These are phyloP conservation scores for Hemibagrus guttatus DNA, from an alignment of 2,797 vertebrate species.

Conservation along the genomic window DNA sequence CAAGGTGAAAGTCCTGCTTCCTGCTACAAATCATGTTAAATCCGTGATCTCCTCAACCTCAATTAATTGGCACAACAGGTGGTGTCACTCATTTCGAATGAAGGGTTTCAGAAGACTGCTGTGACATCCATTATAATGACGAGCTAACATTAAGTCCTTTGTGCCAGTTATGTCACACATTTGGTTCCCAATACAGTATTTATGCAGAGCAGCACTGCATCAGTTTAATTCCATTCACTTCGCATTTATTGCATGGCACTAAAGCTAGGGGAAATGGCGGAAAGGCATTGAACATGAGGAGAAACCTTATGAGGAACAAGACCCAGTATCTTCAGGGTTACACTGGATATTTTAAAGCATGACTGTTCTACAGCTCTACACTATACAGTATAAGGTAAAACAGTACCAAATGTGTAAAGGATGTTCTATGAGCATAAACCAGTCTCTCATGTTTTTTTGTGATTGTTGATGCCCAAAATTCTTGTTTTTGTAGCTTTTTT, in stretches of 20 bases:
- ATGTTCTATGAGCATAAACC: neutral
- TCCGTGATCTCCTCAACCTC: conserved; percentile 22
- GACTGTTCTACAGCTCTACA: neutral
- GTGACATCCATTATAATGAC: neutral
- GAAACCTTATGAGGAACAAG: neutral
- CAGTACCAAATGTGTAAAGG: neutral
- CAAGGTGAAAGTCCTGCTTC: conserved; percentile 35
- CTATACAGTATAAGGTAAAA: neutral
- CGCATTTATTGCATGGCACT: neutral
- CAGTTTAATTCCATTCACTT: neutral
- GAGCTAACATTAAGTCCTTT: neutral
- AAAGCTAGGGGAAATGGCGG: neutral
- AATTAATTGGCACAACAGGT: conserved; percentile 12
- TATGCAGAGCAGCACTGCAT: neutral
- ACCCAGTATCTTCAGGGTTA: neutral
- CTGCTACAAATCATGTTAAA: conserved; percentile 30
- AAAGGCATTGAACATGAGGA: neutral
- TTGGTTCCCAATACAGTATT: neutral
- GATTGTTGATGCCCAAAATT: too few relatives aligned
- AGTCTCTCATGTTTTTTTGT: too few relatives aligned
- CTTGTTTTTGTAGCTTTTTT: too few relatives aligned
- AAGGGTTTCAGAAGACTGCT: neutral
- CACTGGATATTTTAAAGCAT: neutral
- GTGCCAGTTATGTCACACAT: neutral
- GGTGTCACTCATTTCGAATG: conserved; percentile 23